Evolutionary conservation across 1,140 invertebrate species (phyloP).

Genomic region (Subanguina moxae): DNA sequence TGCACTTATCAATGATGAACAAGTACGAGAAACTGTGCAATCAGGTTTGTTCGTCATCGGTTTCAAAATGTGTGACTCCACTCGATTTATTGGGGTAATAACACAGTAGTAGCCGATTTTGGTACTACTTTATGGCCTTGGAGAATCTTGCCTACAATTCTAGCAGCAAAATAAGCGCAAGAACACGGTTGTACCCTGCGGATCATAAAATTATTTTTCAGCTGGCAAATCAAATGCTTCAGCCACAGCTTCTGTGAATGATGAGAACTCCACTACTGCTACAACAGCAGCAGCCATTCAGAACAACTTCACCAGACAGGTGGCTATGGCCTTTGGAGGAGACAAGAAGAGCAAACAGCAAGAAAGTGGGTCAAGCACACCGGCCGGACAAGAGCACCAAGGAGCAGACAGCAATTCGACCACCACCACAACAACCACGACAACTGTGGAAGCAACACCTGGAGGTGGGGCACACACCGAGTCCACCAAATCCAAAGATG

Average conservation of each 20-base stretch:
- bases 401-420: neutral
- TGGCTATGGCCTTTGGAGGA: neutral
- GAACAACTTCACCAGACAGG: neutral
- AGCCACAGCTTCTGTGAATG: neutral
- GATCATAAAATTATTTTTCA: too few relatives aligned
- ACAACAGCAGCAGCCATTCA: neutral
- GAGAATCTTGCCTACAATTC: too few relatives aligned
- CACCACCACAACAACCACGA: neutral
- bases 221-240: neutral
- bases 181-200: too few relatives aligned
- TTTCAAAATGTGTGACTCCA: neutral
- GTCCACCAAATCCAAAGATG: neutral
- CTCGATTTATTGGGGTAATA: neutral
- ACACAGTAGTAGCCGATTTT: neutral
- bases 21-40: neutral
- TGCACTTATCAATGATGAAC: neutral
- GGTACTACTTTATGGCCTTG: too few relatives aligned
- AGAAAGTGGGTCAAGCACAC: neutral
- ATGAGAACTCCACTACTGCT: neutral
- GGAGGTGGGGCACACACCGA: neutral
- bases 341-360: constrained; percentile 1
- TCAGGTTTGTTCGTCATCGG: neutral
- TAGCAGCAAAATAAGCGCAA: neutral
- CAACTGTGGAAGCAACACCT: neutral
- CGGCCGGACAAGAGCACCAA: neutral